Base-by-base conservation (phyloP, 1,140 invertebrate genomes). In the Ips nitidus region DNA sequence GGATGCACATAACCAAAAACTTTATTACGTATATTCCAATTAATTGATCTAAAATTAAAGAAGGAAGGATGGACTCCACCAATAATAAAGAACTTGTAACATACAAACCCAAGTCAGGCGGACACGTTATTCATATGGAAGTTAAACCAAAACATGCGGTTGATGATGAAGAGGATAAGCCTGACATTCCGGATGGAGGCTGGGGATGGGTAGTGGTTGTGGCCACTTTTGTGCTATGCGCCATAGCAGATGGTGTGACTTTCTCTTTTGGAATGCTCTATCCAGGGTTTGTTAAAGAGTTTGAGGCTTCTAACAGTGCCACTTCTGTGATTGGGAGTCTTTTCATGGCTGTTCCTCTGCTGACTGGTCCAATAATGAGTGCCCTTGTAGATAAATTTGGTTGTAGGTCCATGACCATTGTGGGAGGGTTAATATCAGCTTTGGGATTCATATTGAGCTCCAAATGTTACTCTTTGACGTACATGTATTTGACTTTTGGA, bases 251-350 rank as follows among this genome's bases (percentile, higher is more conserved):
- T 79, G 96, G 95, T 0, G 89, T 98, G 4, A 94, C 93, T 37
- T 96, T 97, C 77, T 95, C 94, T 0, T 97, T 97, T 79, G 95
- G 95, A 0, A 81, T 97, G 0, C 86, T 97, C 6, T 94, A 93
- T 74, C 89, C 91, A 0, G 90, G 96, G 75, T 92, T 98, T 75
- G 81, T 94, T 7, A 84, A 89, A 2, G 89, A 95, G 75, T 98
- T 97, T 78, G 83, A 86, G 4, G 90, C 90, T 43, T 89, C 88
- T 39, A 93, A 93, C 73, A 88, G 90, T 1, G 90, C 91, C 58
- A 96, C 94, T 0, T 88, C 94, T 0, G 94, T 92, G 90, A 93
- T 96, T 53, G 93, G 93, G 0, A 93, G 92, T 57, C 79, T 96
- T 2, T 94, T 95, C 75, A 91, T 95, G 79, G 91, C 93, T 1